A percentile compares a stretch with the other conserved stretches of the same genome.
These are phyloP conservation scores for Sphinx pinastri DNA, from an alignment of 2,888 invertebrate species.

Conservation along the genomic window DNA sequence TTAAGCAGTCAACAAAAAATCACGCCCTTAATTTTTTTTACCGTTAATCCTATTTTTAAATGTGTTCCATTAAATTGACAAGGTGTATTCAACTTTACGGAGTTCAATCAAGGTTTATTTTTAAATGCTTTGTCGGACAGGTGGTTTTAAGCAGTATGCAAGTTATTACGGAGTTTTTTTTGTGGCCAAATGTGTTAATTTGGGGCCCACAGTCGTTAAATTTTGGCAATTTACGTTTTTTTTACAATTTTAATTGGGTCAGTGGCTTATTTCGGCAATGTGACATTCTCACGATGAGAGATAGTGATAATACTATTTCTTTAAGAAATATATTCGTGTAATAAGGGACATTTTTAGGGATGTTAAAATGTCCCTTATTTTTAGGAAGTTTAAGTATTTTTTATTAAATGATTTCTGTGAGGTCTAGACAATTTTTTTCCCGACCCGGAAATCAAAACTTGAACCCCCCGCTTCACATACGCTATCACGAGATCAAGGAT, in stretches of 20 bases:
- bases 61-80: slow-evolving; percentile 2
- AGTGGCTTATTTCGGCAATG: not conserved
- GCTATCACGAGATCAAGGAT: too few relatives aligned
- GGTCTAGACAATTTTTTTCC: too few relatives aligned
- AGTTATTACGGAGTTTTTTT: slow-evolving; percentile 34
- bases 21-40: slow-evolving; percentile 5
- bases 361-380: too few relatives aligned
- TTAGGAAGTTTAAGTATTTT: too few relatives aligned
- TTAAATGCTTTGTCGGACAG: not conserved
- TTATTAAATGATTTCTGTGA: too few relatives aligned
- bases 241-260: slow-evolving; percentile 27
- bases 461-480: too few relatives aligned
- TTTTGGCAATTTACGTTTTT: slow-evolving; percentile 33
- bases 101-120: not conserved
- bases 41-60: slow-evolving; percentile 22
- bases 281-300: not conserved
- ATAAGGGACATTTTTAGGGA: too few relatives aligned
- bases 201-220: slow-evolving; percentile 38
- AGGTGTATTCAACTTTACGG: not conserved
- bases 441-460: too few relatives aligned
- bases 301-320: not conserved
- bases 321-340: not conserved
- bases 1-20: not conserved
- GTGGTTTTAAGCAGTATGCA: slow-evolving; percentile 29
- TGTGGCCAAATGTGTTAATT: slow-evolving; percentile 43